Conservation (phyloP, 2,888 invertebrate species). For the Hemistola chrysoprasaria region DNA sequence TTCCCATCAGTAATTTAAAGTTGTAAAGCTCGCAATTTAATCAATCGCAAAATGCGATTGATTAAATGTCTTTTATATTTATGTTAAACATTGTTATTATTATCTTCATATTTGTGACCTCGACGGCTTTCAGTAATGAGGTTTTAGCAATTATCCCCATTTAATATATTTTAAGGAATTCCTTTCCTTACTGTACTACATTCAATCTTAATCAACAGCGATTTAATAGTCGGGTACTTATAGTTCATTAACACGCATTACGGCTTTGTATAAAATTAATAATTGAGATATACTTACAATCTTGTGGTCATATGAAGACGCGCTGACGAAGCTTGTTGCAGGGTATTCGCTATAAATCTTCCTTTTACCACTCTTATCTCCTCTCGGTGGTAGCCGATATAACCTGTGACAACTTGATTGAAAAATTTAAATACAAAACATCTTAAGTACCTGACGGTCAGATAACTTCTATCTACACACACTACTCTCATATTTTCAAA, state of each 20-base stretch:
- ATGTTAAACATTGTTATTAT: too few species aligned
- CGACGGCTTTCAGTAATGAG: too few species aligned
- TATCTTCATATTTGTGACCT: too few species aligned
- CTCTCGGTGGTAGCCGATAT: constrained; percentile 68
- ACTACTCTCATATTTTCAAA: constrained; percentile 27
- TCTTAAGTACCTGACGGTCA: constrained; percentile 30
- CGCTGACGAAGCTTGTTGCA: constrained; percentile 34
- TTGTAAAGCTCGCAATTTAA: too few species aligned
- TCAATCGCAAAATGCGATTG: too few species aligned
- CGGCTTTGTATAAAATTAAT: constrained; percentile 39
- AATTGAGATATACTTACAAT: constrained; percentile 51
- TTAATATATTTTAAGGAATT: constrained; percentile 18
- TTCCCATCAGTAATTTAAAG: too few species aligned
- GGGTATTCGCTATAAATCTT: constrained; percentile 74
- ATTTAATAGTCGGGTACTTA: constrained; percentile 3
- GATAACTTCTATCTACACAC: constrained; percentile 32
- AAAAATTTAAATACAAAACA: constrained; percentile 69
- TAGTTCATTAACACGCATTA: background rate
- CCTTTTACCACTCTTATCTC: constrained; percentile 68
- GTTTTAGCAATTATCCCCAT: too few species aligned
- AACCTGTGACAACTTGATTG: constrained; percentile 58
- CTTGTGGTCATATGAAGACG: constrained; percentile 49
- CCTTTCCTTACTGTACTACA: constrained; percentile 2
- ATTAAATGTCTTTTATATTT: too few species aligned
- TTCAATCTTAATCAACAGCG: too few species aligned